These are phyloP conservation scores for Agelastica alni DNA, from an alignment of 2,888 invertebrate species.

Conservation along the genomic window DNA sequence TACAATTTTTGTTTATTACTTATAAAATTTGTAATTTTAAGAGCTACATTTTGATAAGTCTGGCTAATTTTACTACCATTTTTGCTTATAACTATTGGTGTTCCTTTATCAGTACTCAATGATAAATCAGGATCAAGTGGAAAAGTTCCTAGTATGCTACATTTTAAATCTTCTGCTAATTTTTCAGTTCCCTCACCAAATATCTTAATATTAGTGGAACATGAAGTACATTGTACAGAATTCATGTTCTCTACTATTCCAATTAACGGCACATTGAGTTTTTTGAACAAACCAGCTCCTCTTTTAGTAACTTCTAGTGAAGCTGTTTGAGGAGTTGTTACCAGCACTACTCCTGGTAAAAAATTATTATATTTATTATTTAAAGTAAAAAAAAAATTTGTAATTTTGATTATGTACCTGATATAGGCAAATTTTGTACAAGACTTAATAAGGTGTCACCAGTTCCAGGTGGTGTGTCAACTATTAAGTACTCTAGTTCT, in stretches of 20 bases:
- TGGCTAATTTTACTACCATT: conserved; percentile 56
- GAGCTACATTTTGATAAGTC: conserved; percentile 43
- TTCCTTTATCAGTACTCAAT: conserved; percentile 72
- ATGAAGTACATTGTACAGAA: conserved; percentile 75
- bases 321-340: conserved; percentile 90
- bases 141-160: conserved; percentile 70
- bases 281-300: conserved; percentile 87
- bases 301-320: conserved; percentile 84
- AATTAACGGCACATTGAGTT: conserved; percentile 78
- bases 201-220: conserved; percentile 71
- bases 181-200: conserved; percentile 71
- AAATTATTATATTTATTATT: too few relatives aligned
- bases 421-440: conserved; percentile 83
- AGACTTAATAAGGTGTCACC: conserved; percentile 94
- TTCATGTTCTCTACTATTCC: conserved; percentile 95
- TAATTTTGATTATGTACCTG: conserved; percentile 70
- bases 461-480: conserved; percentile 97
- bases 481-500: conserved; percentile 81
- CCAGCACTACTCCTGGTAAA: conserved; percentile 84
- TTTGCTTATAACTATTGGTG: conserved; percentile 72
- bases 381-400: too few relatives aligned
- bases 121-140: conserved; percentile 74
- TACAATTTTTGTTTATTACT: conserved; percentile 25
- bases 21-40: conserved; percentile 42
- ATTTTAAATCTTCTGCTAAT: conserved; percentile 68